phyloP scores from a whole-genome alignment of 2,888 invertebrate genomes.

The Thecophora atra region DNA sequence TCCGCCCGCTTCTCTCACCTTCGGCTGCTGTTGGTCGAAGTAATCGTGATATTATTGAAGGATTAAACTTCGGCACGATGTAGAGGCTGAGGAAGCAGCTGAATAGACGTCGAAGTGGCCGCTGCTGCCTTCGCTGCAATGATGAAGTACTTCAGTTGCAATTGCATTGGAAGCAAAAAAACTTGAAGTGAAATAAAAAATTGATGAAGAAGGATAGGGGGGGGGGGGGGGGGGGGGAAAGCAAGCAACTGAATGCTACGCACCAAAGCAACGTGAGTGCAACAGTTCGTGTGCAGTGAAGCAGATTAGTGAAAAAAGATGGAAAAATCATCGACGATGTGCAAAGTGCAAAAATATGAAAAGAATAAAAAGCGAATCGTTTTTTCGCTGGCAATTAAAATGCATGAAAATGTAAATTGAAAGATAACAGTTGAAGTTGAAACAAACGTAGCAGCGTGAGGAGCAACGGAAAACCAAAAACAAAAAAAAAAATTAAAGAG shows the following conservation, averaged over 20 bases:
- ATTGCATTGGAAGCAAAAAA: neutral
- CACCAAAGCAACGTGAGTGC: conserved; percentile 1
- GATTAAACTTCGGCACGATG: conserved; percentile 28
- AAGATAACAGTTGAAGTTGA: conserved; percentile 28
- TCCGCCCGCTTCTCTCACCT: neutral
- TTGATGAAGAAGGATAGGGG: neutral
- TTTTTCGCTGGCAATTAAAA: conserved; percentile 30
- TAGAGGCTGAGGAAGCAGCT: neutral
- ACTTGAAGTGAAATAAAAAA: neutral
- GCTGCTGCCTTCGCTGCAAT: neutral
- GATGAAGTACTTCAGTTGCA: neutral
- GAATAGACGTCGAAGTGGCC: neutral
- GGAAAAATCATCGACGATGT: neutral
- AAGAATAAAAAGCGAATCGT: neutral
- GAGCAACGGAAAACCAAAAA: too few relatives aligned
- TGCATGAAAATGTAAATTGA: conserved; percentile 33
- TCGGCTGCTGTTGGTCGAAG: neutral
- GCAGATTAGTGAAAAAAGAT: neutral
- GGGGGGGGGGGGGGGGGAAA: neutral
- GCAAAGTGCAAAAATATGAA: neutral
- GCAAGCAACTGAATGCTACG: conserved; percentile 1
- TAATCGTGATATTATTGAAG: conserved; percentile 31
- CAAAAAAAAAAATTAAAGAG: neutral
- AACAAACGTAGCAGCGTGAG: neutral
- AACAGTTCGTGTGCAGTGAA: neutral